phyloP scores from a whole-genome alignment of 2,797 vertebrate genomes.

The Eulemur mongoz region DNA sequence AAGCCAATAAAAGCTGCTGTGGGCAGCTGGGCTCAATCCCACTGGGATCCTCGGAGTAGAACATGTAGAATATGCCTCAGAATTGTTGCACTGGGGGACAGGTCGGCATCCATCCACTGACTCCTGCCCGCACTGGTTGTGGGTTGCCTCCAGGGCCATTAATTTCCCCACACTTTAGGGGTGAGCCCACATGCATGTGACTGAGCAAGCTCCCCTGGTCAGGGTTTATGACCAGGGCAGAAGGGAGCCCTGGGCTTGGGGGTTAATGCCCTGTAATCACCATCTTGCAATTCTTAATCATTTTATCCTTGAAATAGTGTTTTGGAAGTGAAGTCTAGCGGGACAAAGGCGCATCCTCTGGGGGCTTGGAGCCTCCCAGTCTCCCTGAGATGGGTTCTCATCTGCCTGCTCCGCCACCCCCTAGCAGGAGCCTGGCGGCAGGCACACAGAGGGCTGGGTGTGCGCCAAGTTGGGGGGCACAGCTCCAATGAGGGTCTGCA shows the following conservation, averaged over 20 bases:
- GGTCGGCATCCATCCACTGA: neutral
- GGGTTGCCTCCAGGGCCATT: neutral
- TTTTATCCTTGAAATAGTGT: constrained; percentile 6
- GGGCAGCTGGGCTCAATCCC: neutral
- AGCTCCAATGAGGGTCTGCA: neutral
- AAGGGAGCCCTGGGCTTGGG: neutral
- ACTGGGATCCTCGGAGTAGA: neutral
- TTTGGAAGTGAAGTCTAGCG: neutral
- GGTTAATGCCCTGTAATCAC: neutral
- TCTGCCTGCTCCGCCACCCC: neutral
- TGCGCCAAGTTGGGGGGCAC: neutral
- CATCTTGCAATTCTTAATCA: constrained; percentile 7
- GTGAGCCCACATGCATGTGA: neutral
- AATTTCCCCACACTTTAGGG: neutral
- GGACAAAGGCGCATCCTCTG: neutral
- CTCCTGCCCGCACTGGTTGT: neutral
- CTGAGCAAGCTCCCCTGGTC: neutral
- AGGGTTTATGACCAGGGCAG: neutral
- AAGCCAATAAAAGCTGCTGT: neutral
- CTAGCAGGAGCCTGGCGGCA: neutral
- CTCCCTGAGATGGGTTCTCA: neutral
- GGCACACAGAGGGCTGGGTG: neutral
- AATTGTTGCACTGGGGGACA: neutral
- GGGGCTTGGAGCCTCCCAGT: neutral
- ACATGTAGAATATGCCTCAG: neutral